These are phyloP conservation scores for Etia nguti DNA, from an alignment of 2,113 vertebrate species.

Conservation along the genomic window DNA sequence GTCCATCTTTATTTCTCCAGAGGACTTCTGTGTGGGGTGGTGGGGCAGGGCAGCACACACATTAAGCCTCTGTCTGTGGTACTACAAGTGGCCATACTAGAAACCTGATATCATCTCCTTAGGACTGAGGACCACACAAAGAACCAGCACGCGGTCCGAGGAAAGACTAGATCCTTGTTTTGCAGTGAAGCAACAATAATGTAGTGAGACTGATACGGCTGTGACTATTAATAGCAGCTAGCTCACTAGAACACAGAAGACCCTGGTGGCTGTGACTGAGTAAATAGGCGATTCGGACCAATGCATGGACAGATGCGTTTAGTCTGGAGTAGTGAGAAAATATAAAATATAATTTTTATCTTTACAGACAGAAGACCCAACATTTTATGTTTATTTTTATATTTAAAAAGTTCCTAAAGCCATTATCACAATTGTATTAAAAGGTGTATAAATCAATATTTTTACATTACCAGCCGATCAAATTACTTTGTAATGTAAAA, in stretches of 20 bases:
- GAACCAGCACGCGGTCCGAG: neutral
- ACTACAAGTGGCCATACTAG: neutral
- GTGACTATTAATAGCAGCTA: slow-evolving; percentile 38
- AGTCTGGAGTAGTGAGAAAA: neutral
- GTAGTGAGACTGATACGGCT: slow-evolving; percentile 20
- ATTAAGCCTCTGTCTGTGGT: neutral
- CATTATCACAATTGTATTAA: neutral
- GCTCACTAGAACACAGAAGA: neutral
- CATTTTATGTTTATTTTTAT: neutral
- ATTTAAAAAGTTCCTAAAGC: neutral
- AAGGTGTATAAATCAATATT: neutral
- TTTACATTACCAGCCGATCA: neutral
- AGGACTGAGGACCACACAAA: slow-evolving; percentile 4
- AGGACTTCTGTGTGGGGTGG: neutral
- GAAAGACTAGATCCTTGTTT: slow-evolving; percentile 44
- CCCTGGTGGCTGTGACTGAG: slow-evolving; percentile 2
- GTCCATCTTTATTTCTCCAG: neutral
- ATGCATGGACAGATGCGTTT: neutral
- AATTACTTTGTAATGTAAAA: neutral
- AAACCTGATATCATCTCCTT: slow-evolving; percentile 14
- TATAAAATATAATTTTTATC: neutral
- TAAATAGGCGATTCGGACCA: neutral
- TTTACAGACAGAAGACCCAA: neutral
- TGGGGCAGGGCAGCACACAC: neutral
- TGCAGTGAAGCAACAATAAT: slow-evolving; percentile 9